Evolutionary conservation across 2,888 invertebrate genomes (phyloP).

Genomic region (Iphiclides podalirius): DNA sequence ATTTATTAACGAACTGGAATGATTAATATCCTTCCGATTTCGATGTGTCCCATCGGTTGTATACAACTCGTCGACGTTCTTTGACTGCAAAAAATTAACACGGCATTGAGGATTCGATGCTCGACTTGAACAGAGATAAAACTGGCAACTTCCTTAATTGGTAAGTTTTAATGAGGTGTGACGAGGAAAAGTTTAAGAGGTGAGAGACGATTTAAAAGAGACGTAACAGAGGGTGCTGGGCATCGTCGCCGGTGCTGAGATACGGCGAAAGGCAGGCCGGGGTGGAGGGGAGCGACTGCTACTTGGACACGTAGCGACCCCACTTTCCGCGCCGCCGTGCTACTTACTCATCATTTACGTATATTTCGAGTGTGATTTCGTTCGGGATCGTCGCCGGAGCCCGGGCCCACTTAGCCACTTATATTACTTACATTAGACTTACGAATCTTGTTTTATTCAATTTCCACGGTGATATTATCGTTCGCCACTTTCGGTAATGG

Average conservation of each 20-base stretch:
- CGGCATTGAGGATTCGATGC: constrained; percentile 39
- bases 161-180: constrained; percentile 30
- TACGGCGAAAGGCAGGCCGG: constrained; percentile 50
- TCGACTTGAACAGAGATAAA: constrained; percentile 16
- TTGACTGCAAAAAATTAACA: not conserved
- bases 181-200: constrained; percentile 44
- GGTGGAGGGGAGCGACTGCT: constrained; percentile 41
- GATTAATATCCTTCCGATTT: constrained; percentile 22
- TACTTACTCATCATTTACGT: constrained; percentile 74
- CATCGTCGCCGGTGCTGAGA: constrained; percentile 64
- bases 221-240: constrained; percentile 47
- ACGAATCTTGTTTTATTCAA: constrained; percentile 67
- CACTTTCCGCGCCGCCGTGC: constrained; percentile 41
- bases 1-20: constrained; percentile 15
- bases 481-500: constrained; percentile 58
- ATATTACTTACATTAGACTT: constrained; percentile 66
- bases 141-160: constrained; percentile 19
- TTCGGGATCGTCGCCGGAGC: constrained; percentile 63
- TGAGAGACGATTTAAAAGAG: constrained; percentile 46
- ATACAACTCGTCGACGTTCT: not conserved
- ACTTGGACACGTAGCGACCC: constrained; percentile 70
- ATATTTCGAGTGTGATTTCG: constrained; percentile 75
- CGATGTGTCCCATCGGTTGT: constrained; percentile 9
- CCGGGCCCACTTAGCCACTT: constrained; percentile 57
- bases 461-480: constrained; percentile 63